A percentile compares a stretch with the other conserved stretches of the same genome.
Conservation (phyloP, 2,113 vertebrate genomes). For the Pedionomus torquatus region DNA sequence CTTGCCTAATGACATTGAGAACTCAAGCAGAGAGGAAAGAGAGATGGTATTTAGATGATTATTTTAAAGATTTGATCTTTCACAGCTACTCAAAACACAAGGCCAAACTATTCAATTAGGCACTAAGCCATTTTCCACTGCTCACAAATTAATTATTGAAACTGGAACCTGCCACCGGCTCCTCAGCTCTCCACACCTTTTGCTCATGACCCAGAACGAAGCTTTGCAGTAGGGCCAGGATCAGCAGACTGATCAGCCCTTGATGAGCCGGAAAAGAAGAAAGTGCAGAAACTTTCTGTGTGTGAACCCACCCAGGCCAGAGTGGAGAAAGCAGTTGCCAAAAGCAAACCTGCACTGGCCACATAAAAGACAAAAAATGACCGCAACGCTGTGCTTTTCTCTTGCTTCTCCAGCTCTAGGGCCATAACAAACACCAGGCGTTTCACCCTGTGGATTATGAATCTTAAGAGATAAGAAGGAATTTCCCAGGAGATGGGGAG, state of each 20-base stretch:
- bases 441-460: background rate
- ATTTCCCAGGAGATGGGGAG: background rate
- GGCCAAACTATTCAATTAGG: constrained; percentile 47
- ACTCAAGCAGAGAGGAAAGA: constrained; percentile 52
- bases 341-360: background rate
- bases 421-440: background rate
- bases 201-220: background rate
- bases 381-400: background rate
- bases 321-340: background rate
- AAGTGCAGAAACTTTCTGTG: background rate
- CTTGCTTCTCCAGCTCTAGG: background rate
- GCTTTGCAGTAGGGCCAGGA: background rate
- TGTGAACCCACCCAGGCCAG: background rate
- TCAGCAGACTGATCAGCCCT: background rate
- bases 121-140: constrained; percentile 19
- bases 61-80: constrained; percentile 45
- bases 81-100: constrained; percentile 8
- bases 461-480: background rate
- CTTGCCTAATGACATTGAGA: background rate
- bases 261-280: background rate
- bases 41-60: constrained; percentile 15
- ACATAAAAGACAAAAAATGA: background rate
- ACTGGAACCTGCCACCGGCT: background rate
- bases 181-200: background rate
- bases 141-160: constrained; percentile 26